A percentile compares a stretch with the other conserved stretches of the same genome.
Conservation (phyloP, 1,140 invertebrate species). For the Danaus plexippus region DNA sequence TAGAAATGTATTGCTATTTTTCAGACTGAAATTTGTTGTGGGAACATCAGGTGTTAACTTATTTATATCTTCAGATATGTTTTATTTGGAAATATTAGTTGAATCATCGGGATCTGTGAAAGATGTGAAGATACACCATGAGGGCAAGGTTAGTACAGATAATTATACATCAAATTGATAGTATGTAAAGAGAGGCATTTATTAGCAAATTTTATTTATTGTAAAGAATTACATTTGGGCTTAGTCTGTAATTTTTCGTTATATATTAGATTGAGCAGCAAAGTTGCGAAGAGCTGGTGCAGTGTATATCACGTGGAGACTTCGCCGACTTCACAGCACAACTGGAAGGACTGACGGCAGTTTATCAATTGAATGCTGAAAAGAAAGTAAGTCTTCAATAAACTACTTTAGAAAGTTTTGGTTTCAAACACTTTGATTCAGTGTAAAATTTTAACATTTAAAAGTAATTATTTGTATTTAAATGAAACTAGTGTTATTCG, state of each 20-base stretch:
- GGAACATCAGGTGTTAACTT: constrained; percentile 81
- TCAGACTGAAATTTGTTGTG: constrained; percentile 83
- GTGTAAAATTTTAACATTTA: too few species aligned
- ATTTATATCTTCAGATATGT: constrained; percentile 97
- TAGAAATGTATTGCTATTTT: constrained; percentile 26
- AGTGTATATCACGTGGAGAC: constrained; percentile 84
- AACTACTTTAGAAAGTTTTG: too few species aligned
- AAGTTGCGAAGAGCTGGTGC: constrained; percentile 89
- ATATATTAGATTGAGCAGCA: constrained; percentile 73
- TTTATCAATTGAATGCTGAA: constrained; percentile 95
- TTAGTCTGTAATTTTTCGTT: constrained; percentile 1
- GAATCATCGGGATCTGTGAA: constrained; percentile 86
- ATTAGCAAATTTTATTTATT: too few species aligned
- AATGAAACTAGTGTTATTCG: too few species aligned
- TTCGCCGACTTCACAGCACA: constrained; percentile 95
- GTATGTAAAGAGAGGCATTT: too few species aligned
- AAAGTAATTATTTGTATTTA: too few species aligned
- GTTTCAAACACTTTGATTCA: too few species aligned
- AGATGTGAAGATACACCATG: constrained; percentile 95
- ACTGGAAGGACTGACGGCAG: constrained; percentile 90
- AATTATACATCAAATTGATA: constrained; percentile 2
- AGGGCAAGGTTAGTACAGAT: constrained; percentile 75
- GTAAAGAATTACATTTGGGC: not conserved
- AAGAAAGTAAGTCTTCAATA: constrained; percentile 77
- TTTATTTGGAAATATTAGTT: constrained; percentile 92